Evolutionary conservation across 2,888 invertebrate genomes (phyloP).

Genomic region (Hanleya hanleyi): DNA sequence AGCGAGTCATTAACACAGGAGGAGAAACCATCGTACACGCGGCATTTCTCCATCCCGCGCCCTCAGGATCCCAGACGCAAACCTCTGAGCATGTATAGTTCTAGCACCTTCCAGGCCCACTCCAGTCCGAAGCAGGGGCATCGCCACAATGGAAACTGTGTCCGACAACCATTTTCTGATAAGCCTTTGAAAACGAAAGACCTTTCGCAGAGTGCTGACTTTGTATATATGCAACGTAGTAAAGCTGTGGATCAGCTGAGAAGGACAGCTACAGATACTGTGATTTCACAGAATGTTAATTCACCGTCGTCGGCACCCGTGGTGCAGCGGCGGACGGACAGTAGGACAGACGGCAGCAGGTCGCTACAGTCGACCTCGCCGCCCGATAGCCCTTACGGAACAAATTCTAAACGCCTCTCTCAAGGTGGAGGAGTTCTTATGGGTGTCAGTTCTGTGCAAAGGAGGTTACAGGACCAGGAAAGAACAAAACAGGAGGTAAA

Average conservation of each 20-base stretch:
- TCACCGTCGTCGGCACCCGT: conserved; percentile 33
- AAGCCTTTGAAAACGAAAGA: conserved; percentile 49
- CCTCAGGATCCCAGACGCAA: not conserved
- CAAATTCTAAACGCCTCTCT: conserved; percentile 43
- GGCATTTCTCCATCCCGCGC: not conserved
- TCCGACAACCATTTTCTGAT: conserved; percentile 11
- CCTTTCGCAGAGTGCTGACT: conserved; percentile 60
- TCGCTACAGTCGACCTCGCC: conserved; percentile 35
- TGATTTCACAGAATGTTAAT: conserved; percentile 44
- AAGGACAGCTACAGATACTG: conserved; percentile 58
- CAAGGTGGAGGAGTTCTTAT: conserved; percentile 63
- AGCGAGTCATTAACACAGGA: conserved; percentile 48
- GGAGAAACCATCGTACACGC: not conserved
- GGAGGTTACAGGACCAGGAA: conserved; percentile 65
- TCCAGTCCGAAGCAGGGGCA: conserved; percentile 29
- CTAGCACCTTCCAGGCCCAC: conserved; percentile 29
- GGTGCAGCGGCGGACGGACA: conserved; percentile 24
- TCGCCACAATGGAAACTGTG: no score
- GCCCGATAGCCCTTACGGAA: conserved; percentile 41
- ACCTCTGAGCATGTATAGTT: conserved; percentile 10
- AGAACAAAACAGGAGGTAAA: conserved; percentile 64
- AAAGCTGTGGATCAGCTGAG: conserved; percentile 48
- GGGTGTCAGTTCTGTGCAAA: conserved; percentile 66
- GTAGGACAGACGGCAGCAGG: conserved; percentile 17
- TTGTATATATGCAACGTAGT: conserved; percentile 44